A percentile compares a stretch with the other conserved stretches of the same genome.
Conservation (phyloP, 2,797 vertebrate species). For the Neostethus bicornis region DNA sequence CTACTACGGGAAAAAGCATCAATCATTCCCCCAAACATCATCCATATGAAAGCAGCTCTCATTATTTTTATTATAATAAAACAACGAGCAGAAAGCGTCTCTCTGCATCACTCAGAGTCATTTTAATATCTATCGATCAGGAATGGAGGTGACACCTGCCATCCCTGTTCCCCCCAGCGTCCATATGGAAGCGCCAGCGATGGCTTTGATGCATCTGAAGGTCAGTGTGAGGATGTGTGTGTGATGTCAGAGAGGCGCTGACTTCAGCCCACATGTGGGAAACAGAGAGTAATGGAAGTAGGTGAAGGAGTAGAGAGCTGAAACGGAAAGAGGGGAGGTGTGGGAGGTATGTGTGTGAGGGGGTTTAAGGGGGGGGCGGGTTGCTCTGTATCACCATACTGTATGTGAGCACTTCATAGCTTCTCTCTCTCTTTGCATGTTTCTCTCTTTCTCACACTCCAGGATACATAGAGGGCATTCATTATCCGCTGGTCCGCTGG, state of each 20-base stretch:
- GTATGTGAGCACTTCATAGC: constrained; percentile 28
- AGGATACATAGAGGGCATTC: constrained; percentile 73
- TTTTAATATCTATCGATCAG: constrained; percentile 24
- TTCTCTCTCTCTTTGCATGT: constrained; percentile 22
- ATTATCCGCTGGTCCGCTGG: constrained; percentile 69
- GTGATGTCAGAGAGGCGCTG: constrained; percentile 43
- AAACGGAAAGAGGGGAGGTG: constrained; percentile 49
- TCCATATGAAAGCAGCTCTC: too few relatives aligned
- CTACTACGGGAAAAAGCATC: too few relatives aligned
- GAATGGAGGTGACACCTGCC: constrained; percentile 16
- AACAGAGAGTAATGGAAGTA: too few relatives aligned
- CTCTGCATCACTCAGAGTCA: too few relatives aligned
- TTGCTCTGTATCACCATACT: constrained; percentile 35
- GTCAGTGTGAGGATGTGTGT: constrained; percentile 48
- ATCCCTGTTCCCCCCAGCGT: constrained; percentile 3
- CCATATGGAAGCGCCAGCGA: constrained; percentile 11
- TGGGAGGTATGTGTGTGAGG: constrained; percentile 27
- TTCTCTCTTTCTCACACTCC: constrained; percentile 45
- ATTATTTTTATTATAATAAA: too few relatives aligned
- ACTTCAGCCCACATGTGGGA: too few relatives aligned
- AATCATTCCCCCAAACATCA: too few relatives aligned
- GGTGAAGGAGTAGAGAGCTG: too few relatives aligned
- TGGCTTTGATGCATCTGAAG: constrained; percentile 39
- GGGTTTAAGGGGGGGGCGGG: constrained; percentile 19
- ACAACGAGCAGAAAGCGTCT: too few relatives aligned